Evolutionary conservation across 2,113 vertebrate species (phyloP).

Genomic region (Pelecanoides urinatrix): DNA sequence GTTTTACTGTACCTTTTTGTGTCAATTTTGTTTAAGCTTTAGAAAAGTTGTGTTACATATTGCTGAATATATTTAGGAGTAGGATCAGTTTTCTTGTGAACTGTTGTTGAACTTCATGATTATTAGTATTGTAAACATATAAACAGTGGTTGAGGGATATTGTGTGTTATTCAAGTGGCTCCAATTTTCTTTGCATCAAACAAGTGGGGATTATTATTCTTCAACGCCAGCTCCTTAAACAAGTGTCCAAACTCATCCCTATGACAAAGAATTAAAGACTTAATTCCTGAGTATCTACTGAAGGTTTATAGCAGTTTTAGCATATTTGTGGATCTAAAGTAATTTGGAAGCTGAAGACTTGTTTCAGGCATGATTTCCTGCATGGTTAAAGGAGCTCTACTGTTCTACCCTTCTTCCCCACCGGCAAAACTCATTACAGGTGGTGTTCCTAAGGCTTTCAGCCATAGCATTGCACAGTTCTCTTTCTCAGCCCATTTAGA

Average conservation of each 20-base stretch:
- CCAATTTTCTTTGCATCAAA: neutral
- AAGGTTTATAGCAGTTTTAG: neutral
- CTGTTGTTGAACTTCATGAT: neutral
- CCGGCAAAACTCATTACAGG: neutral
- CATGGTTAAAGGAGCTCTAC: accelerated
- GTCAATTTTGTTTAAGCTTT: neutral
- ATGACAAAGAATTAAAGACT: neutral
- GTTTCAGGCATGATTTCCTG: neutral
- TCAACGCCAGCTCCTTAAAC: neutral
- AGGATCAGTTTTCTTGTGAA: neutral
- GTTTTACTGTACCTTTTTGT: neutral
- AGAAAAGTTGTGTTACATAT: neutral
- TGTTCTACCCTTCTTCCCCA: neutral
- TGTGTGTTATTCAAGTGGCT: neutral
- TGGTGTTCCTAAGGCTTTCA: neutral
- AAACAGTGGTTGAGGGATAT: neutral
- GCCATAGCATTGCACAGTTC: neutral
- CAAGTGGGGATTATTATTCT: neutral
- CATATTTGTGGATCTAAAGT: neutral
- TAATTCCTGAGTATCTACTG: neutral
- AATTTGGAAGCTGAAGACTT: neutral
- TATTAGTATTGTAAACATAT: neutral
- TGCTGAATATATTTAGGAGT: neutral
- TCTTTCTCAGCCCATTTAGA: neutral
- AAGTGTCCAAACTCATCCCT: neutral